Base-by-base conservation (phyloP, 2,113 vertebrate genomes). In the Chaetodon trifascialis region DNA sequence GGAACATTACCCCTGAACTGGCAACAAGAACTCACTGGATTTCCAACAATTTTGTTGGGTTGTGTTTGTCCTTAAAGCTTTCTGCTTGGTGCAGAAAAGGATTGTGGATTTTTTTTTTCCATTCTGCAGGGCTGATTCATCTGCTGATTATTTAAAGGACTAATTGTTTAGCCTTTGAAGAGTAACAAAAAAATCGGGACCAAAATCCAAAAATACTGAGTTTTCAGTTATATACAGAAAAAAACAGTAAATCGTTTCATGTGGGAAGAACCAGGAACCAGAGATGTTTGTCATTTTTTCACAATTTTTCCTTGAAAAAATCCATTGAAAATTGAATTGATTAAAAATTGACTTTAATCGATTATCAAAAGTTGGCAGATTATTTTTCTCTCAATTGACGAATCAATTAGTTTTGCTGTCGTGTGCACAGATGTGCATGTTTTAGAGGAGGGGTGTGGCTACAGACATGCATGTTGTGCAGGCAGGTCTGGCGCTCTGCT, bases 401-500 rank as follows among this genome's bases (percentile, higher is more conserved):
- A 4, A 52, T 42, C 16, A 10, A 25, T 52, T 52, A 16, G 23
- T 16, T 21, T 12, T 51, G 2, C 30, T 19, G 17, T 58, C 12
- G 7, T 65, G 8, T 42, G 7, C 34, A 56, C 42, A 52, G 36
- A 38, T 40, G 40, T 42, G 23, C n/a, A 34, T 25, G 49, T 70
- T 70, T 52, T 7, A 52, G 58, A 25, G 54, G 36, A 65, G 34
- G 60, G 62, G 72, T 38, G 74, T 67, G 36, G 15, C 62, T 17
- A 30, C 52, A 65, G 59, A n/a, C 55, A 25, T 42, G 47, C 60
- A 15, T 72, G 73, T 55, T 74, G 40, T 65, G 34, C 23, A 65
- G n/a, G 23, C 64, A 69, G 56, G 60, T 65, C 44, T 77, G 68
- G 30, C 4, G 2, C 82, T 83, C 40, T 79, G 71, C 79, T 70